These are phyloP conservation scores for Quadroppia sp. DNA, from an alignment of 2,888 invertebrate species.

Conservation along the genomic window DNA sequence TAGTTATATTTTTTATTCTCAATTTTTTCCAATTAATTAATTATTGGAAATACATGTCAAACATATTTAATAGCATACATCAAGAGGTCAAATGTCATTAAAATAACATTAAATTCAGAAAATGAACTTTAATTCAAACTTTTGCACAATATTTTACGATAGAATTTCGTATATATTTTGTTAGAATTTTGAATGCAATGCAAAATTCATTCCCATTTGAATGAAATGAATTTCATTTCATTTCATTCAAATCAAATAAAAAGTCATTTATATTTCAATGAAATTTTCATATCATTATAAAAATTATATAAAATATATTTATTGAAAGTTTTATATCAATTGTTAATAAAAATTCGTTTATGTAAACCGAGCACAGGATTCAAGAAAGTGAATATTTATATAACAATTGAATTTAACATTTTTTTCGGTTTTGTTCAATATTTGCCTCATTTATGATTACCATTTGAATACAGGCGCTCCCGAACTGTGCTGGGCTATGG, in stretches of 20 bases:
- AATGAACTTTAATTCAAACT: too few species aligned
- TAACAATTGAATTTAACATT: background rate
- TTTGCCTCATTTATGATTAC: background rate
- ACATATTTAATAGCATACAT: background rate
- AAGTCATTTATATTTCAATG: too few species aligned
- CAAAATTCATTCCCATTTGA: too few species aligned
- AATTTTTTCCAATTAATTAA: conserved; percentile 1
- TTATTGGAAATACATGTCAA: conserved; percentile 11
- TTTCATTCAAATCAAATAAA: too few species aligned
- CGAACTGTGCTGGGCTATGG: too few species aligned
- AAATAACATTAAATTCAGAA: too few species aligned
- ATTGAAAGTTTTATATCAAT: background rate
- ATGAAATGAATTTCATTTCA: too few species aligned
- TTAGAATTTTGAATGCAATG: too few species aligned
- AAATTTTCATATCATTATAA: too few species aligned
- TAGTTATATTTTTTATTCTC: background rate
- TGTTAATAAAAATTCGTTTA: background rate
- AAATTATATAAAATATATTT: too few species aligned
- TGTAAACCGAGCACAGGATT: background rate
- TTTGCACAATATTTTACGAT: too few species aligned
- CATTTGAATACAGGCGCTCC: conserved; percentile 9
- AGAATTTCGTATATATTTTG: too few species aligned
- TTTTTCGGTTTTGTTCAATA: background rate
- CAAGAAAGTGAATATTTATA: background rate
- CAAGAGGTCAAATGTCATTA: background rate